Conservation (phyloP, 2,888 invertebrate genomes). For the Drosophila trichaetosa region DNA sequence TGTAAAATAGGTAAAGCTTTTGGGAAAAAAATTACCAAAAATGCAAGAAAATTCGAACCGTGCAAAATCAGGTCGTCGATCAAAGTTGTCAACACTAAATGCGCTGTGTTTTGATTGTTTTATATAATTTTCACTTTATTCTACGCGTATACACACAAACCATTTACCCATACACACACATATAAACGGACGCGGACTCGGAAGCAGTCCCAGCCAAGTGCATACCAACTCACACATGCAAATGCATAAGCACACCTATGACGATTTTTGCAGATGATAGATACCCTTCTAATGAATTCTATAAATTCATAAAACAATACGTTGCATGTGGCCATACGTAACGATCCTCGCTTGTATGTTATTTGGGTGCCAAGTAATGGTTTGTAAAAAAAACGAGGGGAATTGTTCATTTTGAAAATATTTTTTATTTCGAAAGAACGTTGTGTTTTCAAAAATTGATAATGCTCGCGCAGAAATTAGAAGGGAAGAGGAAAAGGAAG, state of each 20-base stretch:
- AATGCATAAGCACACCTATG: constrained; percentile 7
- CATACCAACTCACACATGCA: constrained; percentile 1
- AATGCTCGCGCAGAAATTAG: not conserved
- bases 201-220: constrained; percentile 24
- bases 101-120: constrained; percentile 39
- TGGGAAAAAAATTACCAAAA: not conserved
- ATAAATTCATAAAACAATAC: not conserved
- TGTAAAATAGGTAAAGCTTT: constrained; percentile 37
- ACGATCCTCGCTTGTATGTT: not conserved
- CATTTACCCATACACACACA: constrained; percentile 4
- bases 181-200: constrained; percentile 4
- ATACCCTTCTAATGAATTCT: constrained; percentile 12
- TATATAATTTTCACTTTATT: constrained; percentile 41
- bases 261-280: constrained; percentile 8
- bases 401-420: not conserved
- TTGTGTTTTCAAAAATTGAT: not conserved
- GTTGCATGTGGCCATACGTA: not conserved
- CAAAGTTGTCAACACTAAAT: not conserved
- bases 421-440: not conserved
- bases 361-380: not conserved
- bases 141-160: constrained; percentile 17
- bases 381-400: not conserved
- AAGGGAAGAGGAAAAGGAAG: not conserved
- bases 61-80: not conserved
- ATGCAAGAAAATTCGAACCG: not conserved